phyloP scores from a whole-genome alignment of 2,797 vertebrate genomes.

The Naso thynnoides region DNA sequence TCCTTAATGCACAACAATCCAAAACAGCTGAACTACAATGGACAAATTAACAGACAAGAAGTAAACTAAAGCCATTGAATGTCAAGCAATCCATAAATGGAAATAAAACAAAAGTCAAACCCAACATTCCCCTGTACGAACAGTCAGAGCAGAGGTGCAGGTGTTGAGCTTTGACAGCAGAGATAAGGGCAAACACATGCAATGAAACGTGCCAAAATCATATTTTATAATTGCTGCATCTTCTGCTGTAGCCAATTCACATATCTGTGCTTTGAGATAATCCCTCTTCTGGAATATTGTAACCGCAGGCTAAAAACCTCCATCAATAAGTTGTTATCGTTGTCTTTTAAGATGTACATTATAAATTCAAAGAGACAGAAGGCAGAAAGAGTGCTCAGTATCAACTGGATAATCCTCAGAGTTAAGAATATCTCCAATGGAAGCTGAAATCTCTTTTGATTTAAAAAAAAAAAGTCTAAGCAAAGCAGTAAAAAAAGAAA shows the following conservation, averaged over 20 bases:
- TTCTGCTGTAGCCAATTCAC: conserved; percentile 22
- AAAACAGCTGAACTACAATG: neutral
- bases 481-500: neutral
- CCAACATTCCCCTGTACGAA: conserved; percentile 8
- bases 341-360: conserved; percentile 5
- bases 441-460: neutral
- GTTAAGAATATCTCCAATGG: neutral
- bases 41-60: conserved; percentile 23
- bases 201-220: conserved; percentile 39
- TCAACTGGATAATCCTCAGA: neutral
- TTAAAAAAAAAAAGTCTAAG: too few species aligned
- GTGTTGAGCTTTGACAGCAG: conserved; percentile 39
- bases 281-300: conserved; percentile 17
- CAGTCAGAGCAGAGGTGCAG: conserved; percentile 47
- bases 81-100: conserved; percentile 7
- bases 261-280: conserved; percentile 18
- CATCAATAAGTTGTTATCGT: neutral
- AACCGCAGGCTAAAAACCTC: conserved; percentile 21
- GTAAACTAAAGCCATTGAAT: conserved; percentile 21
- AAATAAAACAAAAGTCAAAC: conserved; percentile 6
- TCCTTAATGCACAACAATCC: conserved; percentile 6
- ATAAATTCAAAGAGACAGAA: conserved; percentile 2
- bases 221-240: conserved; percentile 30
- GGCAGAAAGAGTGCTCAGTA: conserved; percentile 4
- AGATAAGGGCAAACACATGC: conserved; percentile 41